phyloP scores from a whole-genome alignment of 2,797 vertebrate species.

The Lepidocolaptes lacrymiger region DNA sequence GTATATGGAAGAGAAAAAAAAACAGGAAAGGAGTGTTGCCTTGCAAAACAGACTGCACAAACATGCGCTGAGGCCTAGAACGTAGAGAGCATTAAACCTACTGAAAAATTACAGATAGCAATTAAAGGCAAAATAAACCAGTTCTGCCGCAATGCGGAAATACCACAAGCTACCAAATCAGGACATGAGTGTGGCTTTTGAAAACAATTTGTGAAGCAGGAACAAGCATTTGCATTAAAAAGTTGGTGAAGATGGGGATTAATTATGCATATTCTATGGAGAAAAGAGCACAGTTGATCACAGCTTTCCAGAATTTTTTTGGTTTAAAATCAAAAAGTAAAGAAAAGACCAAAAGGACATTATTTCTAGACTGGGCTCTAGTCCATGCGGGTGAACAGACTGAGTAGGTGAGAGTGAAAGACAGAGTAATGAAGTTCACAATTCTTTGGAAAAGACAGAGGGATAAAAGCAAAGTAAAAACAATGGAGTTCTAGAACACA shows the following conservation, averaged over 20 bases:
- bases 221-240: background rate
- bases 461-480: background rate
- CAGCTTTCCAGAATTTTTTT: background rate
- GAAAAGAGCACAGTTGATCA: background rate
- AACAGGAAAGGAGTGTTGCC: background rate
- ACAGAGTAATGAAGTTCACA: background rate
- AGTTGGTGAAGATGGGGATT: background rate
- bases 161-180: background rate
- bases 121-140: background rate
- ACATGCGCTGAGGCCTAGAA: background rate
- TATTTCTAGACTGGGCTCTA: background rate
- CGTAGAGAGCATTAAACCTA: background rate
- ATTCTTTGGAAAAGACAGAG: background rate
- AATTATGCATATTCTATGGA: background rate
- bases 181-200: background rate
- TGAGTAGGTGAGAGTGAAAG: background rate
- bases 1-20: background rate
- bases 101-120: background rate
- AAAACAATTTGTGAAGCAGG: background rate
- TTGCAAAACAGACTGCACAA: background rate
- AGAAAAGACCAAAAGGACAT: background rate
- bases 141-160: background rate
- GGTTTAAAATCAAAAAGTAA: background rate
- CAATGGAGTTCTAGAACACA: background rate
- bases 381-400: background rate